A percentile compares a stretch with the other conserved stretches of the same genome.
Conservation (phyloP, 2,888 invertebrate genomes). For the Eupsilia transversa region DNA sequence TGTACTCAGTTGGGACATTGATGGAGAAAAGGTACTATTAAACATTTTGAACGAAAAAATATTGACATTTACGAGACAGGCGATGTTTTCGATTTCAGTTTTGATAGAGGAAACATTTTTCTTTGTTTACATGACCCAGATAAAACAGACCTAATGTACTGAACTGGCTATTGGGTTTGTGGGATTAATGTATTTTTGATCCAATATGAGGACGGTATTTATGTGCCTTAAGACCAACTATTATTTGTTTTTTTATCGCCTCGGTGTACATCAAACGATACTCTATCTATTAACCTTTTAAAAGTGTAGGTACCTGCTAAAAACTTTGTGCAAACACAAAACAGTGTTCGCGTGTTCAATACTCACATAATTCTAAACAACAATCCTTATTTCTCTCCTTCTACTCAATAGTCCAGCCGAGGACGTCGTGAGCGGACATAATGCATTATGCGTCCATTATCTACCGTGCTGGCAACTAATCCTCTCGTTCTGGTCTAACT, state of each 20-base stretch:
- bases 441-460: conserved; percentile 55
- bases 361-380: conserved; percentile 15
- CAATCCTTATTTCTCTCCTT: conserved; percentile 12
- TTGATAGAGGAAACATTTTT: conserved; percentile 35
- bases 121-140: conserved; percentile 37
- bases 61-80: conserved; percentile 49
- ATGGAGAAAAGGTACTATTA: conserved; percentile 92
- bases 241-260: neutral
- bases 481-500: conserved; percentile 34
- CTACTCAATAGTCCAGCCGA: conserved; percentile 26
- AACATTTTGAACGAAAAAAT: conserved; percentile 52
- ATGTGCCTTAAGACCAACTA: neutral
- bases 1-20: conserved; percentile 94
- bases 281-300: neutral
- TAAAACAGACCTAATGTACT: conserved; percentile 24
- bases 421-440: conserved; percentile 46
- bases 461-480: conserved; percentile 44
- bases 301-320: neutral
- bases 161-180: conserved; percentile 5
- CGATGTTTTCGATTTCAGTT: conserved; percentile 39
- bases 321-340: neutral
- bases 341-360: neutral
- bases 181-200: conserved; percentile 8
- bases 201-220: conserved; percentile 4
- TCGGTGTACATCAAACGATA: neutral